phyloP scores from a whole-genome alignment of 1,140 invertebrate species.

The Thalassaphorura encarpata region DNA sequence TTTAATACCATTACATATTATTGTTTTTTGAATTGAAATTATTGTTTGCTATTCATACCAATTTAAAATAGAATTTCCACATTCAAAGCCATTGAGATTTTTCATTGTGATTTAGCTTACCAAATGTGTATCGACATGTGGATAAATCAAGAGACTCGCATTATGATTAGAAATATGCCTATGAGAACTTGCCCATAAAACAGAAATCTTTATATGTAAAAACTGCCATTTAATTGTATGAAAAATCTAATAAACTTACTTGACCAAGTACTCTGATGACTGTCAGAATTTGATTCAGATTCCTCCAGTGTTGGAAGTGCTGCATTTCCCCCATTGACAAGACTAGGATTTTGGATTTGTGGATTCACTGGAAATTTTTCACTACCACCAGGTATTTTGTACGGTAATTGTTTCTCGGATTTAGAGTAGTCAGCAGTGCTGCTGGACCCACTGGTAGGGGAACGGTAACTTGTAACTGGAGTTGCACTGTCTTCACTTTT shows the following conservation, averaged over 20 bases:
- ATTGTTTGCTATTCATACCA: too few relatives aligned
- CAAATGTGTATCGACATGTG: neutral
- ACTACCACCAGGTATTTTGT: neutral
- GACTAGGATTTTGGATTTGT: neutral
- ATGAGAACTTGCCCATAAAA: neutral
- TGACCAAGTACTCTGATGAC: neutral
- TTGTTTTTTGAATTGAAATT: too few relatives aligned
- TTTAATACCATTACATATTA: too few relatives aligned
- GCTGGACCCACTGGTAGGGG: neutral
- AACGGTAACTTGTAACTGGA: too few relatives aligned
- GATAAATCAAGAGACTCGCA: neutral
- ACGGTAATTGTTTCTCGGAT: too few relatives aligned
- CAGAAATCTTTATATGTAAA: neutral
- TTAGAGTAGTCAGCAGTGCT: neutral
- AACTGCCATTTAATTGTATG: neutral
- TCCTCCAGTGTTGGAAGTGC: neutral
- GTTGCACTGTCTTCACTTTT: neutral
- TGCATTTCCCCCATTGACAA: neutral
- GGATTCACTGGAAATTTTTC: neutral
- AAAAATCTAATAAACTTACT: neutral
- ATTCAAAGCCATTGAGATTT: neutral
- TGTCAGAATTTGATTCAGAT: neutral
- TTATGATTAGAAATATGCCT: neutral
- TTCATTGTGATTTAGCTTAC: neutral
- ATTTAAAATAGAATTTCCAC: too few relatives aligned